These are phyloP conservation scores for Anguilla obscura DNA, from an alignment of 2,797 vertebrate species.

Conservation along the genomic window DNA sequence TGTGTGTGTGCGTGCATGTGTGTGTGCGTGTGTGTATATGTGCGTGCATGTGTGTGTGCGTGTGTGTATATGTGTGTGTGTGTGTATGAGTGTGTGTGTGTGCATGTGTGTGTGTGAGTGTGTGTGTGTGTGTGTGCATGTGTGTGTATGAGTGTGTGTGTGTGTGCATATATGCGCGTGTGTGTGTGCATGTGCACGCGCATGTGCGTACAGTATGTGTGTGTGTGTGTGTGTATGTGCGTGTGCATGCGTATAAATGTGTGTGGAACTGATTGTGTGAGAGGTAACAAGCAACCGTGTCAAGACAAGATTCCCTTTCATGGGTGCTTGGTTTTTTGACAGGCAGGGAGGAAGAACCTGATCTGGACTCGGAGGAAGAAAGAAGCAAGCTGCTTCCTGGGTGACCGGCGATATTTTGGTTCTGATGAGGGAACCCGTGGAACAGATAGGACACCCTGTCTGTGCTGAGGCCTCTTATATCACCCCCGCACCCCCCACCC, in stretches of 20 bases:
- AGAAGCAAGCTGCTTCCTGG: constrained; percentile 21
- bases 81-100: not conserved
- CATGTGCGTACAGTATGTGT: too few relatives aligned
- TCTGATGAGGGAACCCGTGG: constrained; percentile 48
- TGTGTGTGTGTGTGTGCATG: too few relatives aligned
- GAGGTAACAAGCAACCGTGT: not conserved
- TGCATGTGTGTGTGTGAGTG: not conserved
- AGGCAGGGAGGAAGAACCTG: constrained; percentile 1
- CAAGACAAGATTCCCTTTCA: constrained; percentile 42
- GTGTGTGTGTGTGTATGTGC: not conserved
- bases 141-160: too few relatives aligned
- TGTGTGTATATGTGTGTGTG: too few relatives aligned
- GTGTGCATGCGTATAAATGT: not conserved
- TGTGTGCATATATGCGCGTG: too few relatives aligned
- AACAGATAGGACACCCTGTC: constrained; percentile 52
- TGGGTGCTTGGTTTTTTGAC: constrained; percentile 43
- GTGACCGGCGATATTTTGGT: constrained; percentile 41
- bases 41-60: too few relatives aligned
- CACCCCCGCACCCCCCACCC: not conserved
- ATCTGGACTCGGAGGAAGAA: not conserved
- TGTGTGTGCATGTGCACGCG: too few relatives aligned
- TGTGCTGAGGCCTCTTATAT: constrained; percentile 12
- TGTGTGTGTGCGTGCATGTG: not conserved
- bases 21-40: not conserved
- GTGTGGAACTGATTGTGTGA: not conserved